Conservation (phyloP, 2,888 invertebrate genomes). For the Aleiodes alternator region DNA sequence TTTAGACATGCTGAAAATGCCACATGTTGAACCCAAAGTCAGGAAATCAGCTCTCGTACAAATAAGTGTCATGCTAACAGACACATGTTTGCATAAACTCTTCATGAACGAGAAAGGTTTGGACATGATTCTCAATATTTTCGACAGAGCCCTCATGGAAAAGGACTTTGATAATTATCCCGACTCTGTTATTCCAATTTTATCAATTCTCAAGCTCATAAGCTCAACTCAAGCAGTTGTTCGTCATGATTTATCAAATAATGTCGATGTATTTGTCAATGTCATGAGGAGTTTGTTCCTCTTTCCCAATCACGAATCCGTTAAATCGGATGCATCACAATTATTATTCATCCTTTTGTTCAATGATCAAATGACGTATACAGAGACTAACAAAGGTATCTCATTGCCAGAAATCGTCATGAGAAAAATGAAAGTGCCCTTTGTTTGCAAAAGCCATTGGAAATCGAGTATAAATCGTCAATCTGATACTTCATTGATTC, state of each 20-base stretch:
- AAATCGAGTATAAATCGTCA: constrained; percentile 74
- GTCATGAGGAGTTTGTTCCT: constrained; percentile 78
- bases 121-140: constrained; percentile 75
- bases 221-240: constrained; percentile 78
- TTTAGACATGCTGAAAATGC: constrained; percentile 66
- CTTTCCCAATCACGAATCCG: constrained; percentile 77
- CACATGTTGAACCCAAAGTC: constrained; percentile 80
- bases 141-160: constrained; percentile 75
- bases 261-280: constrained; percentile 74
- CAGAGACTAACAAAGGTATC: constrained; percentile 54
- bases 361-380: constrained; percentile 72
- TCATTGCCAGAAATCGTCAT: constrained; percentile 76
- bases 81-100: constrained; percentile 79
- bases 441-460: constrained; percentile 76
- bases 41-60: constrained; percentile 83
- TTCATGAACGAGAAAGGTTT: constrained; percentile 80
- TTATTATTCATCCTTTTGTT: constrained; percentile 77
- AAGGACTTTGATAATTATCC: constrained; percentile 76
- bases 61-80: constrained; percentile 82
- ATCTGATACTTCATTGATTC: constrained; percentile 63
- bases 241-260: constrained; percentile 78
- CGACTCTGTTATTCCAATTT: constrained; percentile 77
- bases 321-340: constrained; percentile 76
- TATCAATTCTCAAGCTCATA: constrained; percentile 76
- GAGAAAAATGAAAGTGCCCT: constrained; percentile 75